phyloP scores from a whole-genome alignment of 1,140 invertebrate genomes.

The Brachystomella parvula region DNA sequence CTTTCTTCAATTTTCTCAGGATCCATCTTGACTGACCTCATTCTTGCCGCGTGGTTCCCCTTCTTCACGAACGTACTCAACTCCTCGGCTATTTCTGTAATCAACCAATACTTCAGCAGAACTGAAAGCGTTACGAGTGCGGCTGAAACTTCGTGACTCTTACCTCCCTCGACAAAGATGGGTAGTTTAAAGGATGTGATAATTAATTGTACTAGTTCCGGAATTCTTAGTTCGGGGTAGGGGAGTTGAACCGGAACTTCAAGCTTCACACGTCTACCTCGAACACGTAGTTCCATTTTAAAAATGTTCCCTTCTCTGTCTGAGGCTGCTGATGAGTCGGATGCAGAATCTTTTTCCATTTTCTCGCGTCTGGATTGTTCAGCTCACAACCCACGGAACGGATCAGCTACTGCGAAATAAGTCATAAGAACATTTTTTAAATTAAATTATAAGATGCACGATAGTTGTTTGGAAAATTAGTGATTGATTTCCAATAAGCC shows the following conservation, averaged over 20 bases:
- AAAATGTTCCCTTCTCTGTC: constrained; percentile 11
- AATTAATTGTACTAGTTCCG: constrained; percentile 58
- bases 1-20: constrained; percentile 57
- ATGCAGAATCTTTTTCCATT: too few species aligned
- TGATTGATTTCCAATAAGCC: too few species aligned
- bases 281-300: constrained; percentile 15
- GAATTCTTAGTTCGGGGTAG: constrained; percentile 47
- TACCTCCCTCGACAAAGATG: constrained; percentile 56
- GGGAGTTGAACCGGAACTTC: constrained; percentile 57
- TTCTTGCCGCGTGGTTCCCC: constrained; percentile 49
- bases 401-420: neutral
- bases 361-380: too few species aligned
- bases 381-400: too few species aligned
- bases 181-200: constrained; percentile 62
- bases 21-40: constrained; percentile 49
- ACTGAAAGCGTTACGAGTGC: too few species aligned
- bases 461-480: too few species aligned
- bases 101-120: constrained; percentile 35
- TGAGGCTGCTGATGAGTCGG: neutral
- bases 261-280: constrained; percentile 40
- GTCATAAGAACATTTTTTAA: neutral
- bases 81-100: constrained; percentile 43
- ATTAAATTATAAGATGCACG: neutral
- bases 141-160: too few species aligned
- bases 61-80: constrained; percentile 42